phyloP scores from a whole-genome alignment of 1,140 invertebrate genomes.

The Drosophila sucinea region DNA sequence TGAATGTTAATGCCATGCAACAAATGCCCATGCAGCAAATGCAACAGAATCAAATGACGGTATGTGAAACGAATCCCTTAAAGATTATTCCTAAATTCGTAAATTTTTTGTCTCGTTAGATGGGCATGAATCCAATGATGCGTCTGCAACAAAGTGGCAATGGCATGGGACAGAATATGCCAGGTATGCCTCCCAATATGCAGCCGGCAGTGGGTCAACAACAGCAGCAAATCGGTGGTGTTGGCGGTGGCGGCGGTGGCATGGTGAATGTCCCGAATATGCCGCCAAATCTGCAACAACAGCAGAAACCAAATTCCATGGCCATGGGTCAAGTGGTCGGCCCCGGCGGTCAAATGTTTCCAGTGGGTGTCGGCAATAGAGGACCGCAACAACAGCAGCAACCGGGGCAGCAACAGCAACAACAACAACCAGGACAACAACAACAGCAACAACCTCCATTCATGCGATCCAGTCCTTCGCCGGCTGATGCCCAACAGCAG shows the following conservation, averaged over 20 bases:
- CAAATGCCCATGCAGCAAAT: slow-evolving; percentile 66
- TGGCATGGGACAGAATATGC: slow-evolving; percentile 60
- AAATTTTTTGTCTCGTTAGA: slow-evolving; percentile 27
- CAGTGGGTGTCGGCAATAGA: slow-evolving; percentile 54
- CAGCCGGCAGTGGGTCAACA: slow-evolving; percentile 52
- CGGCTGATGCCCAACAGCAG: slow-evolving; percentile 68
- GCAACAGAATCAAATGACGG: slow-evolving; percentile 63
- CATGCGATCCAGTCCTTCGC: slow-evolving; percentile 85
- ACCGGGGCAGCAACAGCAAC: slow-evolving; percentile 62
- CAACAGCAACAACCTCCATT: slow-evolving; percentile 82
- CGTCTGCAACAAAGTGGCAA: slow-evolving; percentile 64
- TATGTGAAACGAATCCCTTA: background rate
- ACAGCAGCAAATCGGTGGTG: slow-evolving; percentile 65
- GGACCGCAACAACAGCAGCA: slow-evolving; percentile 29
- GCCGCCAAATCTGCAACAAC: slow-evolving; percentile 59
- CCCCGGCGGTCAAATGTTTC: slow-evolving; percentile 61
- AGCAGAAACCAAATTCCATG: slow-evolving; percentile 64
- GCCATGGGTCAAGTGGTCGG: slow-evolving; percentile 55
- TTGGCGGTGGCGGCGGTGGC: slow-evolving; percentile 48
- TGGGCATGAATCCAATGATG: slow-evolving; percentile 82
- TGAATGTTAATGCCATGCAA: slow-evolving; percentile 66
- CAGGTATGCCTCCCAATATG: slow-evolving; percentile 75
- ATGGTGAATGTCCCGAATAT: slow-evolving; percentile 72
- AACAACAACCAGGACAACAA: slow-evolving; percentile 60
- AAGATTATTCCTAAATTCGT: background rate